Percentiles rank a stretch among this genome's conserved stretches.
phyloP scores from a whole-genome alignment of 2,888 invertebrate species.

The Cephus runcator region DNA sequence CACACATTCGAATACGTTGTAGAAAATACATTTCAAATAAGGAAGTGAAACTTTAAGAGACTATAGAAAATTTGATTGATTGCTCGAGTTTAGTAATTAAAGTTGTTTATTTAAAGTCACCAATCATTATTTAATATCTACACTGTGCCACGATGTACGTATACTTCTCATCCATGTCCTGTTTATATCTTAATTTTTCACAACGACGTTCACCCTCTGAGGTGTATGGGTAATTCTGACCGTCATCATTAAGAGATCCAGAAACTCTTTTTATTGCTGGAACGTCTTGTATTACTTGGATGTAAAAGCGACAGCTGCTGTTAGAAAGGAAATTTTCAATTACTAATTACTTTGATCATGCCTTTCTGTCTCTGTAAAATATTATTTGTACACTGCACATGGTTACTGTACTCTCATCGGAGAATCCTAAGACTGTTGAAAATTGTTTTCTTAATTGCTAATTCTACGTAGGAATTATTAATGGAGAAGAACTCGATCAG shows the following conservation, averaged over 20 bases:
- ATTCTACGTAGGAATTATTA: neutral
- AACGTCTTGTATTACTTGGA: neutral
- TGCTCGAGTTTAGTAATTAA: neutral
- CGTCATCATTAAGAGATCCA: neutral
- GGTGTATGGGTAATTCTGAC: neutral
- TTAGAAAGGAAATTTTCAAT: neutral
- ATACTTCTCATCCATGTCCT: neutral
- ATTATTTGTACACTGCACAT: neutral
- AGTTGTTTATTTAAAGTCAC: neutral
- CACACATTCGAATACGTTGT: neutral
- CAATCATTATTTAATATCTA: neutral
- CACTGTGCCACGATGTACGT: neutral
- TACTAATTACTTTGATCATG: neutral
- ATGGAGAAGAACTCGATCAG: neutral
- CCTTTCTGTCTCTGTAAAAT: neutral
- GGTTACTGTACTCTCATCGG: neutral
- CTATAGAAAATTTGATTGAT: neutral
- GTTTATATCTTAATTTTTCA: neutral
- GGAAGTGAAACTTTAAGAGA: neutral
- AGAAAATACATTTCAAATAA: neutral
- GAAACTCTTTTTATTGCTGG: neutral
- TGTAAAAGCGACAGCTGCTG: neutral
- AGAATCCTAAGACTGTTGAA: neutral
- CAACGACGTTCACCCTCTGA: neutral
- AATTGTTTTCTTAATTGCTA: neutral